A percentile compares a stretch with the other conserved stretches of the same genome.
Conservation (phyloP, 1,140 invertebrate species). For the Drosophila erecta region DNA sequence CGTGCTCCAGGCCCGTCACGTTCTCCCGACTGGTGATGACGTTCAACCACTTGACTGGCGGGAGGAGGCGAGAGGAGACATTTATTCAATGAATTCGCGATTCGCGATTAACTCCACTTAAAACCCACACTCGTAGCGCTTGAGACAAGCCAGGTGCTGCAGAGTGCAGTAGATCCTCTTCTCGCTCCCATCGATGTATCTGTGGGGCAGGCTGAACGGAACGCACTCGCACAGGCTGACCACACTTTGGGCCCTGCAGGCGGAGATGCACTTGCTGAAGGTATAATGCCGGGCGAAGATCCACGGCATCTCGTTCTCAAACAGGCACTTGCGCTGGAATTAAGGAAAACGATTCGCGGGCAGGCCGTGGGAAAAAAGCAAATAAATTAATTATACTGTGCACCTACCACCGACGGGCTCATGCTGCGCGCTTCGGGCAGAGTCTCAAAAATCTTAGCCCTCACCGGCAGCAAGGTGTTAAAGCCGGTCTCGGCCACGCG, state of each 20-base stretch:
- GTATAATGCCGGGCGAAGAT: slow-evolving; percentile 59
- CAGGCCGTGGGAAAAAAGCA: background rate
- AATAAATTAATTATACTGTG: background rate
- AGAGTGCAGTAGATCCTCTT: slow-evolving; percentile 74
- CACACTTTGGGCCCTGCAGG: slow-evolving; percentile 86
- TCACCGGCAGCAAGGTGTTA: slow-evolving; percentile 49
- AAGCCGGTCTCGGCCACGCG: slow-evolving; percentile 48
- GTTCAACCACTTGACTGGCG: slow-evolving; percentile 81
- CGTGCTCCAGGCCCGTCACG: slow-evolving; percentile 74
- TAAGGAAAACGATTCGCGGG: background rate
- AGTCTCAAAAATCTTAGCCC: slow-evolving; percentile 63
- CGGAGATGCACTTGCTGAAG: slow-evolving; percentile 86
- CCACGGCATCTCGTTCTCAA: slow-evolving; percentile 84
- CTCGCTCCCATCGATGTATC: slow-evolving; percentile 52
- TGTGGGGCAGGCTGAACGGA: slow-evolving; percentile 85
- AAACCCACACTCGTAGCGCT: slow-evolving; percentile 70
- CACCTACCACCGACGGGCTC: slow-evolving; percentile 50
- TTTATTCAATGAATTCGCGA: slow-evolving; percentile 39
- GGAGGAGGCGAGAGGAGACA: background rate
- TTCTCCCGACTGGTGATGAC: slow-evolving; percentile 75
- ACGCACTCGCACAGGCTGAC: slow-evolving; percentile 86
- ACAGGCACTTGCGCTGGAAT: slow-evolving; percentile 74
- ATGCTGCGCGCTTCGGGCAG: slow-evolving; percentile 60
- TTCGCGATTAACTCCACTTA: slow-evolving; percentile 31
- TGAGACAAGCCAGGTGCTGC: slow-evolving; percentile 72